phyloP scores from a whole-genome alignment of 2,888 invertebrate species.

The Pycnomerus fuliginosus region DNA sequence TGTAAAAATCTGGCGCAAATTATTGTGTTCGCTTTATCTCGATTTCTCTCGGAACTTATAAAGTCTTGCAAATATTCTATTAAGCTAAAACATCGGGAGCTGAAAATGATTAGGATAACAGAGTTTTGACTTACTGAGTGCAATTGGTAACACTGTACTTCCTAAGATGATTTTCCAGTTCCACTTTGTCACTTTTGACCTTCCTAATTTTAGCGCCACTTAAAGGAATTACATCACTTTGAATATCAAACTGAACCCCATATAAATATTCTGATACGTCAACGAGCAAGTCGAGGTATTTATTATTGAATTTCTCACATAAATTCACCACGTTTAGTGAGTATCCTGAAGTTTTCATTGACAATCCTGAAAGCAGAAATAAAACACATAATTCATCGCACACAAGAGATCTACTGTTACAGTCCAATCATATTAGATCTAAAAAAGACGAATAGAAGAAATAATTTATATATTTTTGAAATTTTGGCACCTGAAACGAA shows the following conservation, averaged over 20 bases:
- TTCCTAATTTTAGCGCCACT: conserved; percentile 40
- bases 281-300: conserved; percentile 62
- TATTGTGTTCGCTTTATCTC: conserved; percentile 43
- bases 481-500: too few species aligned
- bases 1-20: conserved; percentile 69
- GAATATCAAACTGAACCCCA: conserved; percentile 53
- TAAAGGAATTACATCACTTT: conserved; percentile 27
- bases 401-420: too few species aligned
- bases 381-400: too few species aligned
- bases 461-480: too few species aligned
- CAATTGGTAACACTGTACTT: conserved; percentile 55
- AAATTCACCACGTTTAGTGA: conserved; percentile 71
- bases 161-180: conserved; percentile 58
- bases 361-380: conserved; percentile 47
- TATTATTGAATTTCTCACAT: conserved; percentile 64
- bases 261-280: conserved; percentile 71
- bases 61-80: conserved; percentile 35
- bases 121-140: conserved; percentile 51
- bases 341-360: conserved; percentile 80
- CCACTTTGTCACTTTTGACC: conserved; percentile 55
- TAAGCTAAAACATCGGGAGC: conserved; percentile 36
- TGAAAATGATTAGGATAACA: not conserved
- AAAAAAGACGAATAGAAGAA: too few species aligned
- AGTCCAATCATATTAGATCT: too few species aligned
- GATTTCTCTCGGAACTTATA: conserved; percentile 20